These are phyloP conservation scores for Bos javanicus DNA, from an alignment of 2,113 vertebrate species.

Conservation along the genomic window DNA sequence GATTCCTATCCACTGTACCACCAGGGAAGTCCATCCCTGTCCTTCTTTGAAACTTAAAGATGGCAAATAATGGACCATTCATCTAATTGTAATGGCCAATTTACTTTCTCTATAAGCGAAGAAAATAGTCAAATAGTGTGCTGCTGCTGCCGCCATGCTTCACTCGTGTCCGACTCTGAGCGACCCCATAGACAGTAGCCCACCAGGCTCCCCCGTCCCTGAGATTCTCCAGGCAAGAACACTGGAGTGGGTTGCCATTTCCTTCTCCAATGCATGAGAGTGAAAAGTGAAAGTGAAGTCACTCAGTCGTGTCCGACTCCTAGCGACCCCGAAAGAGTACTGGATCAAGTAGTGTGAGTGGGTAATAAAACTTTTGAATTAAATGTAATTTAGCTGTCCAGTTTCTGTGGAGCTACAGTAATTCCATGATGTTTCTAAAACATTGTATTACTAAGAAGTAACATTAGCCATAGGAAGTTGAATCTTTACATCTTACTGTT, in stretches of 20 bases:
- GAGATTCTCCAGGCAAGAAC: too few species aligned
- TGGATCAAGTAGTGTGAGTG: background rate
- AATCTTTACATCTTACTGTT: constrained; percentile 42
- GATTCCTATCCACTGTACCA: background rate
- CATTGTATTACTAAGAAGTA: constrained; percentile 31
- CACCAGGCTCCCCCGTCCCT: too few species aligned
- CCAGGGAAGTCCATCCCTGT: background rate
- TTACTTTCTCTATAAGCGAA: constrained; percentile 9
- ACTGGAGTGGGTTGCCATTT: too few species aligned
- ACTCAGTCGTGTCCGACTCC: too few species aligned
- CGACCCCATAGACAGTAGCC: too few species aligned
- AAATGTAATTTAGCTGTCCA: constrained; percentile 43
- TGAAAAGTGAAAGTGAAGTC: too few species aligned
- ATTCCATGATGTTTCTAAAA: constrained; percentile 59
- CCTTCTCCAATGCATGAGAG: too few species aligned
- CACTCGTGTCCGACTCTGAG: too few species aligned
- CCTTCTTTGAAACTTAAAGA: constrained; percentile 26
- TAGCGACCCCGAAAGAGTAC: too few species aligned
- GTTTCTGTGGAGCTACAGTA: constrained; percentile 50
- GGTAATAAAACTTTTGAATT: constrained; percentile 19
- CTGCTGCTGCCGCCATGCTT: too few species aligned
- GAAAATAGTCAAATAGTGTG: background rate
- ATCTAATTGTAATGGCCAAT: background rate
- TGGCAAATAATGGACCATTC: background rate
- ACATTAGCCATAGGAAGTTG: constrained; percentile 42